phyloP scores from a whole-genome alignment of 1,140 invertebrate genomes.

The Hylaeus volcanicus region DNA sequence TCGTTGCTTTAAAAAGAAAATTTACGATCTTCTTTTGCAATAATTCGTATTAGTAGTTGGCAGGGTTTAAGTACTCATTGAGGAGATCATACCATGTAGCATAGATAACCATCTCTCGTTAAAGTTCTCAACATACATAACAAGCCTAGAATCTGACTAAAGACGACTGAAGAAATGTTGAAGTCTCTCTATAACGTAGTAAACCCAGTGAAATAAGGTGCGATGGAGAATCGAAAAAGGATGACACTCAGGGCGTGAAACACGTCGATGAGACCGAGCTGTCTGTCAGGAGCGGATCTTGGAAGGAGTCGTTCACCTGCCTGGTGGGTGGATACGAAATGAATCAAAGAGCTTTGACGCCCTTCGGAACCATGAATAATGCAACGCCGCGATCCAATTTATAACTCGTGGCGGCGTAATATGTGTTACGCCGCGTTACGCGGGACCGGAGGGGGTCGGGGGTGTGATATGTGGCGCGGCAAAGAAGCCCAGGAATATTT shows the following conservation, averaged over 20 bases:
- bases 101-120: too few species aligned
- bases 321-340: conserved; percentile 71
- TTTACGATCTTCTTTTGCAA: too few species aligned
- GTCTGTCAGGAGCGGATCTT: conserved; percentile 57
- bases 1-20: too few species aligned
- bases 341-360: conserved; percentile 75
- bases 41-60: too few species aligned
- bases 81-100: too few species aligned
- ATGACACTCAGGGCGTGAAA: too few species aligned
- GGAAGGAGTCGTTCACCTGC: conserved; percentile 54
- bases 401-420: conserved; percentile 74
- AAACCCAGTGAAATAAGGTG: too few species aligned
- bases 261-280: conserved; percentile 30
- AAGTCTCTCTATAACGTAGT: too few species aligned
- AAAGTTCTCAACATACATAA: too few species aligned
- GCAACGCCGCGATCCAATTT: conserved; percentile 73
- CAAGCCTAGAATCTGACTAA: too few species aligned
- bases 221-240: neutral
- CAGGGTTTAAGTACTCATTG: too few species aligned
- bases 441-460: conserved; percentile 29
- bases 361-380: conserved; percentile 76
- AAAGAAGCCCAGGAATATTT: conserved; percentile 62
- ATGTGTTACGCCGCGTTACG: conserved; percentile 68
- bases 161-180: too few species aligned
- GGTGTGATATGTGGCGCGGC: conserved; percentile 56